These are phyloP conservation scores for Microcebus griseorufus DNA, from an alignment of 2,113 vertebrate genomes.

Conservation along the genomic window DNA sequence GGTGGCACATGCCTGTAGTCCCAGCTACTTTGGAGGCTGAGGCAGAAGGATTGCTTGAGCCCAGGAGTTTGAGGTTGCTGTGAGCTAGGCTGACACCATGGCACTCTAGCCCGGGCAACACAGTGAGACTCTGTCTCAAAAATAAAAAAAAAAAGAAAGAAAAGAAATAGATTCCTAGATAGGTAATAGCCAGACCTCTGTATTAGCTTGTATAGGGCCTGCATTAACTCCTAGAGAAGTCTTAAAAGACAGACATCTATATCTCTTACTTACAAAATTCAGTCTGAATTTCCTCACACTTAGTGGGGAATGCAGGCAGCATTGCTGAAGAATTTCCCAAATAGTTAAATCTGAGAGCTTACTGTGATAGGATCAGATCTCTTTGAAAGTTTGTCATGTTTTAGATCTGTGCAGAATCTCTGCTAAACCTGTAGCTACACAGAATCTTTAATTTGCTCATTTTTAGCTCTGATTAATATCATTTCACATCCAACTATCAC, in stretches of 20 bases:
- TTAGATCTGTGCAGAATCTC: not conserved
- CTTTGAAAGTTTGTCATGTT: slow-evolving; percentile 21
- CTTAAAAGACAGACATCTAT: not conserved
- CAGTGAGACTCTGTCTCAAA: too few relatives aligned
- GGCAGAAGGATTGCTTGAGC: too few relatives aligned
- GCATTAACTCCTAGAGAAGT: slow-evolving; percentile 23
- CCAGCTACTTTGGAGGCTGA: too few relatives aligned
- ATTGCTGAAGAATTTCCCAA: not conserved
- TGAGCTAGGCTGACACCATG: too few relatives aligned
- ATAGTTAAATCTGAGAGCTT: not conserved
- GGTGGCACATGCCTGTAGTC: too few relatives aligned
- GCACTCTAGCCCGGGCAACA: too few relatives aligned
- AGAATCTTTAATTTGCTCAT: slow-evolving; percentile 11
- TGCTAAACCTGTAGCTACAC: not conserved
- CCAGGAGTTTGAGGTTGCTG: too few relatives aligned
- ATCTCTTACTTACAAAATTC: not conserved
- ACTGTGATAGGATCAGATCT: not conserved
- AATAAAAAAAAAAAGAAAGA: too few relatives aligned
- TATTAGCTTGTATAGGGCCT: not conserved
- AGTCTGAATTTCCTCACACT: not conserved
- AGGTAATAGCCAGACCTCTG: not conserved
- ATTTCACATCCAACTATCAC: not conserved
- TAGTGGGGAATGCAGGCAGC: not conserved
- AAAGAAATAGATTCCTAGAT: not conserved
- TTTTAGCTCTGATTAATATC: slow-evolving; percentile 31